Base-by-base conservation (phyloP, 2,888 invertebrate species). In the Nephrocerus scutellatus region DNA sequence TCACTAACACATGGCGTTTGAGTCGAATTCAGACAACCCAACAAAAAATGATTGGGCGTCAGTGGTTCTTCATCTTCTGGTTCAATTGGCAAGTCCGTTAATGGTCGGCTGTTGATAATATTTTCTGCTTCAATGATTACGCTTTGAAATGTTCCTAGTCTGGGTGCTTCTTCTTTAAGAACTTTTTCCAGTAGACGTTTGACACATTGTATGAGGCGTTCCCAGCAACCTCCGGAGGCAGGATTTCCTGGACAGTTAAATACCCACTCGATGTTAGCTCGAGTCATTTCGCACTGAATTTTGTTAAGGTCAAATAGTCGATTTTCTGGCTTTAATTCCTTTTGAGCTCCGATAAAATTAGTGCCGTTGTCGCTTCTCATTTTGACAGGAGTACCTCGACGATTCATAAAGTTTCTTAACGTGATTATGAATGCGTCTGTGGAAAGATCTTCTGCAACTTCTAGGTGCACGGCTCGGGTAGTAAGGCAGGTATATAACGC, bases 161-260 rank as follows among this genome's bases (percentile, higher is more conserved):
- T 22, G 2, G 40, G 39, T 9, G 39, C 24, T n/a, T 32, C 32
- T 8, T 36, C 33, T 3, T 36, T 34, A 14, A 48, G 22, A 1
- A 36, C 34, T n/a, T 32, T 35, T 12, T 9, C n/a, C 12, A 46
- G 16, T 8, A 41, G 9, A 12, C 26, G 24, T 18, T 47, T 49
- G 1, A 47, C 35, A 7, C 43, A 39, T 18, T 36, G 41, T 2
- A 46, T 36, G 20, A 46, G 20, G n/a, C 33, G 34, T 28, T 46
- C 44, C 46, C 46, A 46, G 13, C 36, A 34, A 10, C 39, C 46
- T 4, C 43, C 43, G 5, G 33, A 39, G 4, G 30, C 26, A 8
- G 42, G 44, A 12, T 47, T 43, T 3, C 20, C 16, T 9, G 44
- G 46, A 18, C 39, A 41, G 19, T 46, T 49, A 14, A 44, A 46